Evolutionary conservation across 1,140 invertebrate species (phyloP), one percentile per base, ranked within the genome.

Genomic region (Bombus breviceps): DNA sequence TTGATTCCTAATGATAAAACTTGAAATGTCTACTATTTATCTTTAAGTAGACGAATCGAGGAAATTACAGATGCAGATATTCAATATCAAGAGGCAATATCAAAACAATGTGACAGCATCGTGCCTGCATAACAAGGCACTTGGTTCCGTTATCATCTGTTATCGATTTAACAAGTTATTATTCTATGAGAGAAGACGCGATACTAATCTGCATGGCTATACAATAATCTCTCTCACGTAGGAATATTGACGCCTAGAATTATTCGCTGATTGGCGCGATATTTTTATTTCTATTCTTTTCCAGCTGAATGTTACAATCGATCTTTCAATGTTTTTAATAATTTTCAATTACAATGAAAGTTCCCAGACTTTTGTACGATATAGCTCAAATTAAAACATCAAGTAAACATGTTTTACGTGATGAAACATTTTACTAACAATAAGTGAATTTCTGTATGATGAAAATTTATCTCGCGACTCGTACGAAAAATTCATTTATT

Each of bases 91-190:
- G 18, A 22, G 43, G 5, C 13, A 8, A n/a, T 32, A 28, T 34
- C 10, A 39, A 28, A 1, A 53, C 6, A 22, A 25, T 28, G 10
- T 62, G 28, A n/a, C 3, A 15, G 22, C 34, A 18, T 81, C 37
- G 75, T 64, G 64, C 82, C 69, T 3, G 37, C 87, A 69, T 41
- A 47, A 68, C 68, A 25, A 43, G 53, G 59, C 59, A 88, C 77
- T 72, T 72, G 71, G 39, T 84, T 43, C 47, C 39, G 74, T 89
- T 79, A 86, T 86, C 77, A 89, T 88, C 68, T 59, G 62, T 77
- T 89, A 89, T 89, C 74, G 87, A 89, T 89, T 89, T 88, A 89
- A 89, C 88, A 88, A 81, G 22, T 75, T 86, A 88, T 88, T 82
- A 37, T 85, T 69, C 71, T 75, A 34, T 34, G 47, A 32, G 37